Percentiles rank a stretch among this genome's conserved stretches.
Evolutionary conservation across 2,888 invertebrate species (phyloP).

Genomic region (Ormyrus pomaceus): DNA sequence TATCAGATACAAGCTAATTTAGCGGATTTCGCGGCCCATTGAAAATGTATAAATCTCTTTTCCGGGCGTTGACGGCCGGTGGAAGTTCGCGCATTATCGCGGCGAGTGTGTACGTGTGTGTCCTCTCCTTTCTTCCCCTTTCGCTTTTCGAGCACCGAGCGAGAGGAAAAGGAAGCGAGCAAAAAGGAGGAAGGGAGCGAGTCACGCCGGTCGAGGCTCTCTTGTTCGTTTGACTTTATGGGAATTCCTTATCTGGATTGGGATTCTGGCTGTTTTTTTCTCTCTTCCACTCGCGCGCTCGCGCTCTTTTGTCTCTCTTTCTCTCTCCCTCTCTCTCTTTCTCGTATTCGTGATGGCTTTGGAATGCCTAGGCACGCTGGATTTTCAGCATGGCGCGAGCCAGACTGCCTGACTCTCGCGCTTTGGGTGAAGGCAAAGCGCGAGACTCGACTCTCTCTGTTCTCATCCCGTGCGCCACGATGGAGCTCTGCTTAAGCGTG

Average conservation of each 20-base stretch:
- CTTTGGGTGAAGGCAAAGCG: neutral
- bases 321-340: neutral
- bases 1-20: constrained; percentile 12
- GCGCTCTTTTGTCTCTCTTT: neutral
- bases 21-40: neutral
- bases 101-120: constrained; percentile 9
- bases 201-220: constrained; percentile 26
- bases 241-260: constrained; percentile 59
- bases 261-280: constrained; percentile 48
- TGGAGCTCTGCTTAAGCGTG: neutral
- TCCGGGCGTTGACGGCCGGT: constrained; percentile 26
- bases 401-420: constrained; percentile 23
- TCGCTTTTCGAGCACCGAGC: neutral
- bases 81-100: constrained; percentile 49
- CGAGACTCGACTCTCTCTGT: neutral
- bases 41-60: neutral
- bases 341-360: constrained; percentile 32
- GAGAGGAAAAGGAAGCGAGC: constrained; percentile 31
- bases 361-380: constrained; percentile 38
- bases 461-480: neutral
- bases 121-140: constrained; percentile 11
- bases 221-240: constrained; percentile 57
- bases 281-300: neutral
- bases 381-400: constrained; percentile 1
- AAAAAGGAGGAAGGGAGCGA: constrained; percentile 42